Evolutionary conservation across 2,797 vertebrate species (phyloP), one percentile per base, ranked within the genome.

Genomic region (Capromys pilorides): DNA sequence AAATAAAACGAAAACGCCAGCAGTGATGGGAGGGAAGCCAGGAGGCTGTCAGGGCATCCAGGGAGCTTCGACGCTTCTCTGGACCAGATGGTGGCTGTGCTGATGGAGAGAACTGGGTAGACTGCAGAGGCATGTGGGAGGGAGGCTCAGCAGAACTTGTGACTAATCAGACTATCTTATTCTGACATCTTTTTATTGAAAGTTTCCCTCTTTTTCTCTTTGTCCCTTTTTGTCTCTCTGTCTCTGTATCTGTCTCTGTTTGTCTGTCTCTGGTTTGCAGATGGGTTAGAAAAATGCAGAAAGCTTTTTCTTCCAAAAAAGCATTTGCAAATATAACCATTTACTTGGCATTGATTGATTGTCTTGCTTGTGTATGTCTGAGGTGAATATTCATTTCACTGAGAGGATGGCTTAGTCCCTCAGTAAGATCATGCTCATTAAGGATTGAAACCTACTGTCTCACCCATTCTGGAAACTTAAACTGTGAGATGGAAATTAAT

Each of bases 211-310:
- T 71, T 28, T 59, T 88, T 94, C 96, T 85, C 45, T 4, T 4
- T 45, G 45, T 45, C 51, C 92, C 71, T 71, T 28, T 59, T 86
- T 94, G 95, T 85, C 67, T 75, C 94, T 89, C 14, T 57, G 54
- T 54, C 51, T 54, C 11, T 54, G 11, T 54, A 2, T 54, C 51
- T 54, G 9, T 51, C 66, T 75, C 91, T 94, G 95, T 82, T 14
- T 57, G 54, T 18, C 66, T 75, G 39, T 31, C 95, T 88, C 75
- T 39, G 81, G 49, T 77, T 94, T 96, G 78, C 82, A 88, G 64
- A 90, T 78, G 92, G 66, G 57, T 66, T 94, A 67, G 67, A 90
- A 95, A 95, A 95, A 86, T 77, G 78, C 5, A 89, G 26, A 69
- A 0, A 12, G 5, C 16, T 21, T 45, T 49, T 41, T 10, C 69